These are phyloP conservation scores for Clusia tigrina DNA, from an alignment of 2,888 invertebrate species.

Conservation along the genomic window DNA sequence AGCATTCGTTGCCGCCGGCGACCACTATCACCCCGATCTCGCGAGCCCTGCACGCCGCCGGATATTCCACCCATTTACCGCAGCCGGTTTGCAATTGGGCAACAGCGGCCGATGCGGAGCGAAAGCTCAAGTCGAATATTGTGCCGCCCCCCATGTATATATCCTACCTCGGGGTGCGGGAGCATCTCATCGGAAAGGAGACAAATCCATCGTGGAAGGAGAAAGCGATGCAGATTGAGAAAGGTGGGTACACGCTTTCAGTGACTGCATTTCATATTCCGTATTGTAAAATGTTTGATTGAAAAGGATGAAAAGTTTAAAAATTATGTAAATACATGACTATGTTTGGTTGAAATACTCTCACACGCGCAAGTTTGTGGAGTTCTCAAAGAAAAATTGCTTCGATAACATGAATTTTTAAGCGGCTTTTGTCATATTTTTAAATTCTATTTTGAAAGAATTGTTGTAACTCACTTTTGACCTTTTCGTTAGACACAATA, in stretches of 20 bases:
- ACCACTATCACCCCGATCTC: constrained; percentile 20
- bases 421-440: no score
- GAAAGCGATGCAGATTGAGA: constrained; percentile 70
- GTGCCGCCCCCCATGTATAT: constrained; percentile 55
- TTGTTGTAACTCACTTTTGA: no score
- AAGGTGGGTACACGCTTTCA: constrained; percentile 65
- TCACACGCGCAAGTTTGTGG: no score
- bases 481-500: no score
- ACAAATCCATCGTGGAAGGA: constrained; percentile 68
- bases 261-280: no score
- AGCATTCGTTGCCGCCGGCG: constrained; percentile 23
- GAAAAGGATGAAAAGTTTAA: no score
- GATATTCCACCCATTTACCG: constrained; percentile 46
- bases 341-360: no score
- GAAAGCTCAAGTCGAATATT: constrained; percentile 38
- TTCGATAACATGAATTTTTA: no score
- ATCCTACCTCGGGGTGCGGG: constrained; percentile 43
- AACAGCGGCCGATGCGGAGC: constrained; percentile 15
- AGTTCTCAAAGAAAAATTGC: no score
- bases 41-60: constrained; percentile 34
- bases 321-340: no score
- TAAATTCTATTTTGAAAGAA: no score
- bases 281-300: no score
- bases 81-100: constrained; percentile 58
- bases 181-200: constrained; percentile 54